Conservation (phyloP, 2,888 invertebrate species). For the Eilema sororculum region DNA sequence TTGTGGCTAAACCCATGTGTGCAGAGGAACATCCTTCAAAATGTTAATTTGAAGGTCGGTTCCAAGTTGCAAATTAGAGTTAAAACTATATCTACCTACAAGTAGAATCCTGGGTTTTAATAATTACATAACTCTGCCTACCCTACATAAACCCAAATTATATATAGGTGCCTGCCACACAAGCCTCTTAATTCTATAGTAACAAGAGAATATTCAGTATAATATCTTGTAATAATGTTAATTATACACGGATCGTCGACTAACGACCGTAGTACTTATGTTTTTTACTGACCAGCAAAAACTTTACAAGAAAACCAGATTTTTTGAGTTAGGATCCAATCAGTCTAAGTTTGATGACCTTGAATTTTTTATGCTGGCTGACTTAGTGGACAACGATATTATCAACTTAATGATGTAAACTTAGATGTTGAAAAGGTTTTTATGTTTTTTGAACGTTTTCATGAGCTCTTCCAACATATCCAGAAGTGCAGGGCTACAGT, state of each 20-base stretch:
- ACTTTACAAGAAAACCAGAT: neutral
- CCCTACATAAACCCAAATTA: neutral
- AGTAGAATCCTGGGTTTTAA: too few relatives aligned
- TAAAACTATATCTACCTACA: too few relatives aligned
- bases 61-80: too few relatives aligned
- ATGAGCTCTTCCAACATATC: too few relatives aligned
- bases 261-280: neutral
- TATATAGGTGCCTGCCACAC: too few relatives aligned
- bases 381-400: neutral
- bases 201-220: neutral
- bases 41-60: too few relatives aligned
- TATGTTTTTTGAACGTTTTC: too few relatives aligned
- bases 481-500: too few relatives aligned
- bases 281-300: slow-evolving; percentile 6
- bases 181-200: neutral
- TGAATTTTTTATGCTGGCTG: neutral
- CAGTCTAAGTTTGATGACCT: slow-evolving; percentile 8
- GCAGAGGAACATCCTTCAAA: too few relatives aligned
- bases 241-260: neutral
- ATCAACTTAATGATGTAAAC: neutral
- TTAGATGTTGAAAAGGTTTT: too few relatives aligned
- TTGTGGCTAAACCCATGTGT: too few relatives aligned
- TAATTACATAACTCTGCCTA: too few relatives aligned
- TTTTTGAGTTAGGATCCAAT: neutral
- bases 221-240: neutral